Percentiles rank a stretch among this genome's conserved stretches.
These are phyloP conservation scores for Progne subis DNA, from an alignment of 2,113 vertebrate genomes.

Conservation along the genomic window DNA sequence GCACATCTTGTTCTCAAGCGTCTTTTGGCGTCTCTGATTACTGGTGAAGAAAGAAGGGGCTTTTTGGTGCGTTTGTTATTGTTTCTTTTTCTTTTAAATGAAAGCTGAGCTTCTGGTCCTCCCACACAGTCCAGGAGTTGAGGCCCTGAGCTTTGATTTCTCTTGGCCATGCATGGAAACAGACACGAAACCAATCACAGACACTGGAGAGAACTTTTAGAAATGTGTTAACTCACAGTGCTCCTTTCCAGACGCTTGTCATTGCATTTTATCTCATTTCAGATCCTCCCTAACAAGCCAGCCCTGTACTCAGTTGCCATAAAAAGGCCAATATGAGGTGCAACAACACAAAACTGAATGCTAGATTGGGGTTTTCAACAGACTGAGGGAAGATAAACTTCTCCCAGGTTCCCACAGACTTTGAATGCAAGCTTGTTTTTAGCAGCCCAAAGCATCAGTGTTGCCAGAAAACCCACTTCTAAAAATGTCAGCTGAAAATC, in stretches of 20 bases:
- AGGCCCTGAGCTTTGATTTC: neutral
- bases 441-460: neutral
- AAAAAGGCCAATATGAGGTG: neutral
- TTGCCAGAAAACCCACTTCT: neutral
- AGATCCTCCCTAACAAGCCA: neutral
- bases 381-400: neutral
- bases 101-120: slow-evolving; percentile 17
- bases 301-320: neutral
- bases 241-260: neutral
- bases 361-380: neutral
- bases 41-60: neutral
- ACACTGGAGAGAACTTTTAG: neutral
- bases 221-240: neutral
- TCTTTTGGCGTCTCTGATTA: neutral
- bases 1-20: neutral
- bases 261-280: neutral
- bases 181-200: neutral
- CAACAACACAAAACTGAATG: neutral
- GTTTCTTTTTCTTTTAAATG: neutral
- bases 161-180: neutral
- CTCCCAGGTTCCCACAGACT: neutral
- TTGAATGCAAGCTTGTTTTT: neutral
- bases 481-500: neutral
- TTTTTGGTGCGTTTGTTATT: neutral
- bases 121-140: neutral